These are phyloP conservation scores for Eucidaris tribuloides DNA, from an alignment of 35 echinoderm and acorn worm species.

Conservation along the genomic window DNA sequence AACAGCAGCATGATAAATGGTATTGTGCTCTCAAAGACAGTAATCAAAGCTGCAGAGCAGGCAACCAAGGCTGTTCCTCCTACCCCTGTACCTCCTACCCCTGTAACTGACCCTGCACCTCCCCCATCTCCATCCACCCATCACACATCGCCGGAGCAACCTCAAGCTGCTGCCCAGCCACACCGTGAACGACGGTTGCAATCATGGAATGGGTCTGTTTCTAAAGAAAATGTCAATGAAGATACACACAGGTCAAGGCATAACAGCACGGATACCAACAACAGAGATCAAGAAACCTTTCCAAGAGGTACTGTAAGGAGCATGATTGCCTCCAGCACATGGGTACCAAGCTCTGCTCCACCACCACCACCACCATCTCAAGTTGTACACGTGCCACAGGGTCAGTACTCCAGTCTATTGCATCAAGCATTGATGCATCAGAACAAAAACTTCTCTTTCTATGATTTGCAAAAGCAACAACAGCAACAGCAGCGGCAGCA, in stretches of 20 bases:
- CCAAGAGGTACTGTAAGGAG: neutral
- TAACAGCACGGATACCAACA: neutral
- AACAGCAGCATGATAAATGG: constrained; percentile 5
- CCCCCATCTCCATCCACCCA: neutral
- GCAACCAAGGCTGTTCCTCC: neutral
- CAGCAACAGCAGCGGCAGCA: neutral
- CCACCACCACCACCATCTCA: constrained; percentile 1
- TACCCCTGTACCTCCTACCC: neutral
- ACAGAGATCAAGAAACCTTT: neutral
- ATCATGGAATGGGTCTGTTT: neutral
- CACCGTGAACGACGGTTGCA: neutral
- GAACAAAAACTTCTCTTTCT: neutral
- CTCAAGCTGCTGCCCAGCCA: neutral
- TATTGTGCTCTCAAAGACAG: constrained; percentile 6
- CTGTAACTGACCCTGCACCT: constrained; percentile 3
- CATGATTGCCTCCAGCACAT: constrained; percentile 1
- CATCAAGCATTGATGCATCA: constrained; percentile 6
- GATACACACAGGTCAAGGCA: neutral
- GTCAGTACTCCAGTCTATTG: neutral
- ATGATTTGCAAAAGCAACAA: neutral
- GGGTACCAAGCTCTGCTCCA: neutral
- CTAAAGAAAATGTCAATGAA: neutral
- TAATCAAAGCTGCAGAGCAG: constrained; percentile 22
- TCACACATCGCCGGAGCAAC: neutral
- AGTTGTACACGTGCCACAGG: constrained; percentile 20